Evolutionary conservation across 2,113 vertebrate species (phyloP), one percentile per base, ranked within the genome.

Genomic region (Columba livia): DNA sequence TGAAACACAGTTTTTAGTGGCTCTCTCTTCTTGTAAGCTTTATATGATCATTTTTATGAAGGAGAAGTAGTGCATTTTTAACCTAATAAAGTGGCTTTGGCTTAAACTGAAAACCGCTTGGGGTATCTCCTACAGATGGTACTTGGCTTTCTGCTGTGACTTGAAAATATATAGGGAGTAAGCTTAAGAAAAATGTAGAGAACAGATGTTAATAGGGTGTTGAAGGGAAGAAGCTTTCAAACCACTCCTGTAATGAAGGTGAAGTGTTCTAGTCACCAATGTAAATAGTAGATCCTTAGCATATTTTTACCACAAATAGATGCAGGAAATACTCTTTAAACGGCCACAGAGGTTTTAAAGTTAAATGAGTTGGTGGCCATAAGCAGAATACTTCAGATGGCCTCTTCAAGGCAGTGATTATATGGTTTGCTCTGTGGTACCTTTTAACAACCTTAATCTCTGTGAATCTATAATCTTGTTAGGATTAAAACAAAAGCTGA

Each of bases 381-480:
- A 87, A 92, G 65, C 29, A 13, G 85, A 60, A 57, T 64, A 42
- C 31, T 94, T 90, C 6, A 74, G 79, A 56, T 73, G n/a, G 36
- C 83, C 38, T 90, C 65, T 72, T 85, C 78, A 47, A 6, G 66
- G 64, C 14, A 34, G 69, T 70, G 81, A 83, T 94, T 95, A 88
- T 69, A 83, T 93, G 79, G 85, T 94, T 94, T 96, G 56, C 53
- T 92, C 74, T 93, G 89, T 54, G 93, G 92, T 94, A 56, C 70
- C 89, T 90, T 90, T 58, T 89, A 91, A 94, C 70, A 93, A 31
- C 86, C 50, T 75, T 90, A 86, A 84, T 96, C 79, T 87, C 54
- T 85, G 72, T 75, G 85, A 84, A 90, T 95, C 83, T 93, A 16
- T 93, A 92, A 95, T 94, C 85, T 91, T 92, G 77, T 95, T 93